These are phyloP conservation scores for Crotalus tigris DNA, from an alignment of 2,113 vertebrate species.

Conservation along the genomic window DNA sequence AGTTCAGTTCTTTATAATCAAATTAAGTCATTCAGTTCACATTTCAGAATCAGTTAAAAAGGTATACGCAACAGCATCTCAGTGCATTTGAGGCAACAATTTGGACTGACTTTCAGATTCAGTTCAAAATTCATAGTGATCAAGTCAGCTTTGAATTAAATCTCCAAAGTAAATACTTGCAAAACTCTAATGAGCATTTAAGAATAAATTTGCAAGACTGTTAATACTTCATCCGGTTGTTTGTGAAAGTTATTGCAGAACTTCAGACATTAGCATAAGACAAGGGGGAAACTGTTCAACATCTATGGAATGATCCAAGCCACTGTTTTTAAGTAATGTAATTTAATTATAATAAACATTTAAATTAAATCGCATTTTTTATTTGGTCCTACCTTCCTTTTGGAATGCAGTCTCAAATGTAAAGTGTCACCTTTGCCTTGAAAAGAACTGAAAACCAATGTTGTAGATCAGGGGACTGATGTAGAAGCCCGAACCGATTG, in stretches of 20 bases:
- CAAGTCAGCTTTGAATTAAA: not conserved
- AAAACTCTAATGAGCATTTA: not conserved
- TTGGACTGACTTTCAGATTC: not conserved
- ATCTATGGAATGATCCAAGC: too few relatives aligned
- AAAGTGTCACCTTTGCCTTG: too few relatives aligned
- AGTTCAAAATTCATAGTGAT: not conserved
- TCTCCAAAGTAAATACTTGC: not conserved
- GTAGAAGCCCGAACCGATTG: not conserved
- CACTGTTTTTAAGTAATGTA: too few relatives aligned
- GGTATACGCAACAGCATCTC: too few relatives aligned
- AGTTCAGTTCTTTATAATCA: not conserved
- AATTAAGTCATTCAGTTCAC: not conserved
- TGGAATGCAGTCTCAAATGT: too few relatives aligned
- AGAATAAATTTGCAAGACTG: not conserved
- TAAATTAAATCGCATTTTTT: too few relatives aligned
- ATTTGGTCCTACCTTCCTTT: too few relatives aligned
- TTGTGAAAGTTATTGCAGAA: not conserved
- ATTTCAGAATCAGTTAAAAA: not conserved
- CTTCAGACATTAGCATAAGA: too few relatives aligned
- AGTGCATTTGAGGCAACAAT: not conserved
- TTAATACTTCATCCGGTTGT: not conserved
- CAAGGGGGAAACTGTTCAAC: too few relatives aligned
- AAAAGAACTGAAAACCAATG: too few relatives aligned
- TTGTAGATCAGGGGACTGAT: too few relatives aligned
- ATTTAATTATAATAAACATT: too few relatives aligned